Base-by-base conservation (phyloP, 2,888 invertebrate genomes). In the Tridacna gigas region DNA sequence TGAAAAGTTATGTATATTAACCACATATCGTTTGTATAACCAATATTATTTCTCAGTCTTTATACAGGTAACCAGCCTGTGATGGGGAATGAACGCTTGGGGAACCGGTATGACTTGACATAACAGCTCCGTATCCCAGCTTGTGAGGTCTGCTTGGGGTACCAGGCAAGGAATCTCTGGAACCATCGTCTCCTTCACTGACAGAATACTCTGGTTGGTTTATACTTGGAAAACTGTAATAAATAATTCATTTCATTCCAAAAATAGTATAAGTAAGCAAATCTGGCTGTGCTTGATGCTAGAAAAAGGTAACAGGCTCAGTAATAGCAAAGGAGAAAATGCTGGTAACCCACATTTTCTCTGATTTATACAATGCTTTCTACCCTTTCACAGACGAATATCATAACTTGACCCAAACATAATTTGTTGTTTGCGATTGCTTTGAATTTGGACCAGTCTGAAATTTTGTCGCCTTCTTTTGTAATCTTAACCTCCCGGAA, bases 81-180 rank as follows among this genome's bases (percentile, higher is more conserved):
- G 79, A 79, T 37, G 80, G 80, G 0, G 80, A 80, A 11, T 66
- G 60, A n/a, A 73, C 60, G 45, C 48, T 63, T 20, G 83, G 84
- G 12, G 84, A 84, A n/a, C 79, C 81, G 45, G 75, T 80, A 77
- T 83, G 69, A 56, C 81, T 74, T 51, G 80, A 74, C 83, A 66
- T 83, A 51, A 86, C 86, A 18, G 86, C 86, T 22, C 86, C 86
- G 71, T 86, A 86, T 20, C 82, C 86, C 5, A 86, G 86, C 28
- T 81, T 84, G 15, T 89, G 89, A 12, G 89, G 89, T 25, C 89
- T 81, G 20, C 86, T 77, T 20, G 90, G 90, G 20, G 90, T 91
- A 11, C 85, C 88, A 45, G 78, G 79, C 11, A 88, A 86, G 9
- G 89, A 88, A 45, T 74, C 82, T 56, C 77, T 69, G 22, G 87